Percentiles rank a stretch among this genome's conserved stretches.
phyloP scores from a whole-genome alignment of 2,113 vertebrate species.

The Salvelinus fontinalis region DNA sequence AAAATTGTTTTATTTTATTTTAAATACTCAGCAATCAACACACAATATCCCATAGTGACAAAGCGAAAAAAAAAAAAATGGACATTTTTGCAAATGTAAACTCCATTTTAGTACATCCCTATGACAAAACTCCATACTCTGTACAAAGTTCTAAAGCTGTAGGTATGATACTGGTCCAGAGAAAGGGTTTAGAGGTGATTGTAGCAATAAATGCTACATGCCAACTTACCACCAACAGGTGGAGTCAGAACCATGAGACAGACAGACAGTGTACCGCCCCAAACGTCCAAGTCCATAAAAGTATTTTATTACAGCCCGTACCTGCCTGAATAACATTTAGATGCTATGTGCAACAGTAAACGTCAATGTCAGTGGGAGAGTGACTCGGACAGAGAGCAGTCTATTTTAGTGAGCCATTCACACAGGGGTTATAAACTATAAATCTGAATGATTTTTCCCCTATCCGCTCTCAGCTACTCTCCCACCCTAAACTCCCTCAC shows the following conservation, averaged over 20 bases:
- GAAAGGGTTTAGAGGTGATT: no score
- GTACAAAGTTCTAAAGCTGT: no score
- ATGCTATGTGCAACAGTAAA: conserved; percentile 24
- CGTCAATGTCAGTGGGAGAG: conserved; percentile 36
- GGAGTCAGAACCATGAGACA: conserved; percentile 23
- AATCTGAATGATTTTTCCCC: conserved; percentile 54
- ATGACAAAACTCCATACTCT: no score
- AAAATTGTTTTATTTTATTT: no score
- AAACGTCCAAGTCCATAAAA: conserved; percentile 42
- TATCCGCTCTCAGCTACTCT: conserved; percentile 30
- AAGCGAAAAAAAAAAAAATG: no score
- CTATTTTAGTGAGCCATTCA: conserved; percentile 65
- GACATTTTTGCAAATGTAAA: no score
- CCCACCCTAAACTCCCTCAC: background rate
- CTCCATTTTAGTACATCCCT: no score
- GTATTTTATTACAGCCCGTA: conserved; percentile 53
- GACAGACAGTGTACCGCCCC: background rate
- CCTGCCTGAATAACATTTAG: conserved; percentile 36
- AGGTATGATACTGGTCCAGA: background rate
- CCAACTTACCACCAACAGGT: conserved; percentile 47
- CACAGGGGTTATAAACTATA: conserved; percentile 59
- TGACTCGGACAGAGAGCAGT: conserved; percentile 25
- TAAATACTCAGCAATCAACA: no score
- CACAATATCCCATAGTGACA: no score
- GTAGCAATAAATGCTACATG: conserved; percentile 6